Evolutionary conservation across 2,888 invertebrate genomes (phyloP), one percentile per base, ranked within the genome.

Genomic region (Polymixis flavicincta): DNA sequence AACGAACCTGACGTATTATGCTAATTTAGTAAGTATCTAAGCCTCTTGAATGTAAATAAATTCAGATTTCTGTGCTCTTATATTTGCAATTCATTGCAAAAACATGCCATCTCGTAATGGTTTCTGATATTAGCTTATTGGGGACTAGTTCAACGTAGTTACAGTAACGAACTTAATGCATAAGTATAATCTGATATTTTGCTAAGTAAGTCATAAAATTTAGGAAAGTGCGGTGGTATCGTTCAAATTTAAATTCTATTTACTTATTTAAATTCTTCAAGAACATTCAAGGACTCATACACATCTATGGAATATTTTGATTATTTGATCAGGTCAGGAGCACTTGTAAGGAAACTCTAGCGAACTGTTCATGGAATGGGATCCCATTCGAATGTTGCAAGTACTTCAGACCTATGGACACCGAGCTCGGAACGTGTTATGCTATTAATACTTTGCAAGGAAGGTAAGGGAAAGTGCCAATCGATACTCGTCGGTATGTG

Each of bases 361-460:
- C 93, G 3, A 95, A 95, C 73, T 98, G 98, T 86, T 94, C 95
- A 45, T 97, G 98, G 98, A 97, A 97, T 87, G 94, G 95, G 1
- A 88, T 92, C 32, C 89, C 91, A 5, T 98, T 98, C 84, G 96
- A 97, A 59, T 98, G 98, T 87, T 98, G 98, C 89, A 92, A 95
- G 68, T 97, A 97, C 90, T 98, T 98, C 85, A 94, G 95, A 71
- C 96, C 96, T 22, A 95, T 98, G 92, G 97, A 97, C 82, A 97
- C 98, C 0, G 98, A 98, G 89, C 90, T 98, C 67, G 98, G 98
- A 0, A 95, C 95, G 66, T 98, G 98, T 88, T 98, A 96, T 89
- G 97, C 97, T 45, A 96, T 98, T 19, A 98, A 98, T 87, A 97
- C 97, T 2, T 93, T 97, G 73, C 98, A 98, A 91, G 95, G 96